Evolutionary conservation across 2,113 vertebrate genomes (phyloP), one percentile per base, ranked within the genome.

Genomic region (Isichthys henryi): DNA sequence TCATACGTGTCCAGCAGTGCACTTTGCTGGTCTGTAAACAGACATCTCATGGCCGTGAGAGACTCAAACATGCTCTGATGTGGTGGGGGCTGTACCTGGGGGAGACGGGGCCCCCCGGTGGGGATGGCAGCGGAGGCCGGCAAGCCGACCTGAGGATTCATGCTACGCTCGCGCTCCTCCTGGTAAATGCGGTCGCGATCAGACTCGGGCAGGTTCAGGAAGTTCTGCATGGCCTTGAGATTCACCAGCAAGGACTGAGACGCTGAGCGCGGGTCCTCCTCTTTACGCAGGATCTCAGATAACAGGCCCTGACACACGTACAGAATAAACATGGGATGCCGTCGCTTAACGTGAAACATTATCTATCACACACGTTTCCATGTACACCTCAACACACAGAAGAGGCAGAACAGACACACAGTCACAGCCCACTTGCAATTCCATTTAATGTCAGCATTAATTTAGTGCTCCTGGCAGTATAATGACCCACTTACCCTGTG

Each of bases 221-320:
- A 97, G 95, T 97, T 97, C 95, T 97, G 97, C 97, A 97, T 97
- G 90, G 97, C 97, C 93, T 97, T 95, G 91, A 97, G 95, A 93
- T 97, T 97, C 89, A 97, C 97, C 92, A 97, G 93, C 7, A 97
- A 96, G 50, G 97, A 97, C 93, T 97, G 97, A 45, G 97, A 97
- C 87, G 97, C 97, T 89, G 96, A 97, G 93, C 96, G 95, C 88
- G 97, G 97, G 90, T 97, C 97, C 93, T 97, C 96, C 93, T 97
- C 97, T 90, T 97, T 97, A 92, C 97, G 96, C 91, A 97, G 95
- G 92, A 97, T 97, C 95, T 97, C 97, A 80, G 97, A 97, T 93
- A 97, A 94, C 92, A 97, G 95, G 89, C 97, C 97, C 97, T 97
- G 94, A 91, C 92, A 91, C 19, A 91, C 89, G 88, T 87, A 90